These are phyloP conservation scores for Panurus biarmicus DNA, from an alignment of 2,113 vertebrate species.

Conservation along the genomic window DNA sequence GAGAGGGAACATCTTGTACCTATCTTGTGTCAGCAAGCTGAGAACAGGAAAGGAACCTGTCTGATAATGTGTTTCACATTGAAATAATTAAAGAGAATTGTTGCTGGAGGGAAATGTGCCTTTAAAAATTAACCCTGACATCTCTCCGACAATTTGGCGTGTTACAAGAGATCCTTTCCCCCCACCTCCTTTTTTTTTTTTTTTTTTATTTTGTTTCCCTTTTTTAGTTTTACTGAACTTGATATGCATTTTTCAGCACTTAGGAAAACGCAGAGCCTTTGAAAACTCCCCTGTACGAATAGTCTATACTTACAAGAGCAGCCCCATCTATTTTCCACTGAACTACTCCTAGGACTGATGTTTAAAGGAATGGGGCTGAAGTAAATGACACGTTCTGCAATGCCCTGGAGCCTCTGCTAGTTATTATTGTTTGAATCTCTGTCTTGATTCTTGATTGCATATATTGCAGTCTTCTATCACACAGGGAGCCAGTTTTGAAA, in stretches of 20 bases:
- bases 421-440: conserved; percentile 46
- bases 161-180: not conserved
- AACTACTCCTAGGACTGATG: not conserved
- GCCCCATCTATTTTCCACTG: conserved; percentile 7
- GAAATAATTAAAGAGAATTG: conserved; percentile 66
- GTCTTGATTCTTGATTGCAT: conserved; percentile 44
- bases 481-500: not conserved
- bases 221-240: not conserved
- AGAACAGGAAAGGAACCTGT: conserved; percentile 45
- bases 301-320: not conserved
- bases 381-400: conserved; percentile 14
- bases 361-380: not conserved
- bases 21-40: conserved; percentile 38
- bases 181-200: not conserved
- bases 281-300: not conserved
- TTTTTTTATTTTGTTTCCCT: no score
- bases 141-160: conserved; percentile 30
- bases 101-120: conserved; percentile 65
- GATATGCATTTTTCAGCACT: conserved; percentile 3
- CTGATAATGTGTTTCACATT: conserved; percentile 65
- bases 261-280: not conserved
- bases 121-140: conserved; percentile 70
- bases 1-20: conserved; percentile 36
- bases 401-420: conserved; percentile 29
- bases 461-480: conserved; percentile 29